A percentile compares a stretch with the other conserved stretches of the same genome.
These are phyloP conservation scores for Euschistus heros DNA, from an alignment of 1,140 invertebrate genomes.

Conservation along the genomic window DNA sequence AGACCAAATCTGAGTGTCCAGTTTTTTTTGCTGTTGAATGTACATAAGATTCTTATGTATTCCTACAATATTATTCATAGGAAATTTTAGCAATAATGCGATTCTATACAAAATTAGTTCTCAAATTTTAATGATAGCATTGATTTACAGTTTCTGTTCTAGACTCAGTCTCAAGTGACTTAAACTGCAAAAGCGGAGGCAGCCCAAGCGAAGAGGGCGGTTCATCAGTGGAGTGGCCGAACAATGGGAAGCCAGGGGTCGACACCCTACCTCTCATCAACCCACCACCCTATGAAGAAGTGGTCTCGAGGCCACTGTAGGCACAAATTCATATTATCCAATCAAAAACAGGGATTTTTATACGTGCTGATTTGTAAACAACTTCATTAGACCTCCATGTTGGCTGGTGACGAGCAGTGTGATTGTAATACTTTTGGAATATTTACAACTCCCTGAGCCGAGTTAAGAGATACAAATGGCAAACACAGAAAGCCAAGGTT, in stretches of 20 bases:
- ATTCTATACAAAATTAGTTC: neutral
- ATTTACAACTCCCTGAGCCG: too few species aligned
- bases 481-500: too few species aligned
- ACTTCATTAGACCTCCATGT: too few species aligned
- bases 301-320: neutral
- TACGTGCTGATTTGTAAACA: too few species aligned
- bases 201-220: slow-evolving; percentile 21
- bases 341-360: neutral
- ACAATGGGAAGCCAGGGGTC: neutral
- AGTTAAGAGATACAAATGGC: too few species aligned
- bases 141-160: slow-evolving; percentile 1
- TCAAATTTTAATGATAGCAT: neutral
- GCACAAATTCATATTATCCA: neutral
- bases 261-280: slow-evolving; percentile 22
- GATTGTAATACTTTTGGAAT: too few species aligned
- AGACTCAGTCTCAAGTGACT: slow-evolving; percentile 24
- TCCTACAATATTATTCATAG: too few species aligned
- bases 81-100: neutral
- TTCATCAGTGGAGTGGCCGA: slow-evolving; percentile 17
- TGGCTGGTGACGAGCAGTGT: too few species aligned
- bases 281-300: neutral
- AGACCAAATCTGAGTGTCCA: too few species aligned
- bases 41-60: too few species aligned
- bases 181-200: slow-evolving; percentile 17
- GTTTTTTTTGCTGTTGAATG: too few species aligned